Evolutionary conservation across 1,140 invertebrate species (phyloP), one percentile per base, ranked within the genome.

Genomic region (Campoletis sonorensis): DNA sequence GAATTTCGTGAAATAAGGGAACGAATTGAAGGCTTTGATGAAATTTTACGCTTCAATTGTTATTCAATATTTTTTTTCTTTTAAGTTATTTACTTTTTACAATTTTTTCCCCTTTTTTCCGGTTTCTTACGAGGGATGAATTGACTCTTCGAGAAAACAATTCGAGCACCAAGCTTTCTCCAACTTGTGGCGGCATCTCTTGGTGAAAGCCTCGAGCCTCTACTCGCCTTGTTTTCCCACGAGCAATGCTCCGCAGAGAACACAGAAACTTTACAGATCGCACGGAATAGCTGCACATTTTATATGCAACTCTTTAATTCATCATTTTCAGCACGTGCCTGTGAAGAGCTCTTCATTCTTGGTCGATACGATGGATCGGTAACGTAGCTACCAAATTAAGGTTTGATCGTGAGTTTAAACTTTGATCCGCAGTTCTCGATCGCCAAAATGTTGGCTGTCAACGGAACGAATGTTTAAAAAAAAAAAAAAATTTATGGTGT

Each of bases 141-240:
- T 26, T 26, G 13, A 49, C n/a, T 49, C 18, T n/a, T 27, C 21
- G 26, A 49, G 37, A 23, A 11, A 18, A 18, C 16, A 18, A 18
- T 13, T 70, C 27, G 18, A 8, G 67, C 27, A 18, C 13, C 18
- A 3, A 5, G 45, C 49, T 75, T 75, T 75, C 72, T 54, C 49
- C 72, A n/a, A 0, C n/a, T 15, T 10, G 72, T 75, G 72, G 72
- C 72, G 72, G 45, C 72, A 75, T 75, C 72, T 75, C 30, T 75
- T 10, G 72, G 72, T 75, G 72, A 75, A 75, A 75, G 72, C 45
- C 45, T 49, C 49, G 26, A 30, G 72, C 16, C 54, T 26, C 45
- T 58, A 16, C 45, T 30, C 10, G 3, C 3, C 18, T 58, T 58
- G 23, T 75, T 75, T 58, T 30, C 72, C 45, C 37, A 23, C 45